Percentiles rank a stretch among this genome's conserved stretches.
Evolutionary conservation across 1,140 invertebrate genomes (phyloP).

Genomic region (Polypedilum vanderplanki): DNA sequence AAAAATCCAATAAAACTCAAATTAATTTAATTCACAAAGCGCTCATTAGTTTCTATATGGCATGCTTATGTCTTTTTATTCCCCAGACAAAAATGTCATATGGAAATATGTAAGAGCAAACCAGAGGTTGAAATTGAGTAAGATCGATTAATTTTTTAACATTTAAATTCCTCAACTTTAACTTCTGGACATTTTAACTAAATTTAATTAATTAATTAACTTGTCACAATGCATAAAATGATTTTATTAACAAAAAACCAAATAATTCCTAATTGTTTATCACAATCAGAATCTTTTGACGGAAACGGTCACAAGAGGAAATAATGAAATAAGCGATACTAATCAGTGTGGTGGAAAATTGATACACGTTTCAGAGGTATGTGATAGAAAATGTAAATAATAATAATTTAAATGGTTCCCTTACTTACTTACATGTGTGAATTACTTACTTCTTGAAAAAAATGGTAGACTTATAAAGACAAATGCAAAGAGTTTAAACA

Average conservation of each 20-base stretch:
- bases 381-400: conserved; percentile 3
- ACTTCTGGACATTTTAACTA: no score
- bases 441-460: no score
- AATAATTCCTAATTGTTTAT: background rate
- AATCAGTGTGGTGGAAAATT: conserved; percentile 24
- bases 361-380: conserved; percentile 27
- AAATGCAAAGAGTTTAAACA: background rate
- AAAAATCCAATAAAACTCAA: no score
- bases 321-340: conserved; percentile 28
- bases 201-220: background rate
- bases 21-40: no score
- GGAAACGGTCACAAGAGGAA: conserved; percentile 27
- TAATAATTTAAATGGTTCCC: background rate
- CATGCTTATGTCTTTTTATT: no score
- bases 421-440: background rate
- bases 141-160: no score
- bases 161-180: no score
- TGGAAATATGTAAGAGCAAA: no score
- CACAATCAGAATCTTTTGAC: conserved; percentile 14
- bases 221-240: background rate
- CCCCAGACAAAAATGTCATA: no score
- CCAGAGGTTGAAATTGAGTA: no score
- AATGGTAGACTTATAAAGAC: background rate
- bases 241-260: background rate
- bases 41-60: no score